Evolutionary conservation across 2,888 invertebrate genomes (phyloP), one percentile per base, ranked within the genome.

Genomic region (Metallyticus violacea): DNA sequence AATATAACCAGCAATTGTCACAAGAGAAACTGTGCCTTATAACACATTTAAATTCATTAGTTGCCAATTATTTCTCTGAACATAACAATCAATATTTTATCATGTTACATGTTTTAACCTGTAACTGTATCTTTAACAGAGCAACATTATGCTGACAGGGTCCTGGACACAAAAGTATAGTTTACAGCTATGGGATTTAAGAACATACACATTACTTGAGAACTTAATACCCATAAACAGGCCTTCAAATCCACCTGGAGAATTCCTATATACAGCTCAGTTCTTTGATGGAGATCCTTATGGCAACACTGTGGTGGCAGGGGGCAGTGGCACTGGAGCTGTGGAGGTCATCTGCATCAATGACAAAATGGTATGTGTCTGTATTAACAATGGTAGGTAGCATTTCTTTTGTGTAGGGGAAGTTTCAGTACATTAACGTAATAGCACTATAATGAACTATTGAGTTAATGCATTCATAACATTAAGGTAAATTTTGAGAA

Each of bases 111-210:
- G 7, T 4, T 15, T 78, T 26, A 26, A 80, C 80, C n/a, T 81
- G 26, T 26, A 22, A 2, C 22, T 86, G 28, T 30, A 40, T 85
- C 85, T 29, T 81, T 27, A 86, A 0, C 86, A 94, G 94, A 93
- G 93, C 87, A 91, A 93, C 40, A 91, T 92, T 4, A 92, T 93
- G 87, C 88, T 94, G 76, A 92, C 93, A 0, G 94, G 94, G 1
- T 94, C 94, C 76, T 94, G 94, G 94, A 91, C 92, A 79, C 92
- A 93, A 0, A 92, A 92, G 1, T 93, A 93, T 79, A 93, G 93
- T 26, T 90, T 94, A 0, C 92, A 93, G 62, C 89, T 93, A 0
- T 94, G 94, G 94, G 94, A 94, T 88, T 88, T 94, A 78, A 91
- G 90, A 6, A 93, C 93, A 1, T 93, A 91, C 87, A 93, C 93